A percentile compares a stretch with the other conserved stretches of the same genome.
Conservation (phyloP, 2,888 invertebrate genomes). For the Cheilosia soror region DNA sequence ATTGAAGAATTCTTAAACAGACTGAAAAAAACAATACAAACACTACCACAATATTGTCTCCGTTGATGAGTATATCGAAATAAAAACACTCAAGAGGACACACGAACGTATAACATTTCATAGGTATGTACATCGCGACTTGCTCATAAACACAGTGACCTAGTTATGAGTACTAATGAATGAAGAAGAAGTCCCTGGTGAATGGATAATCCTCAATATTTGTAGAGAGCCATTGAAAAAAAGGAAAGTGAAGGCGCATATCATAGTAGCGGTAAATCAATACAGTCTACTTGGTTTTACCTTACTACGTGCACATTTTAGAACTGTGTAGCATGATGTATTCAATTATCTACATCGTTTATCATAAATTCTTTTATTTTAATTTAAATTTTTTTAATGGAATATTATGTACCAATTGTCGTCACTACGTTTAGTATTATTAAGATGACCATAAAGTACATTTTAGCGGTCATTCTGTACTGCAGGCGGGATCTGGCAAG, state of each 20-base stretch:
- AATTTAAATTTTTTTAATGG: too few relatives aligned
- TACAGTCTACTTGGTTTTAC: neutral
- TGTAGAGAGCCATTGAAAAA: neutral
- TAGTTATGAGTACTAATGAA: neutral
- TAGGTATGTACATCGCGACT: neutral
- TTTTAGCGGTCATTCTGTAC: too few relatives aligned
- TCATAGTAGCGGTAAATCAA: neutral
- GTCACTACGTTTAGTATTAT: too few relatives aligned
- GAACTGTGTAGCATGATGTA: too few relatives aligned
- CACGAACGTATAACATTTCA: neutral
- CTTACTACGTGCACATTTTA: too few relatives aligned
- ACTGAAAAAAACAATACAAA: neutral
- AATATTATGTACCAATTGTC: too few relatives aligned
- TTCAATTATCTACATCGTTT: too few relatives aligned
- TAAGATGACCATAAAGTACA: too few relatives aligned
- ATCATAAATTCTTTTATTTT: too few relatives aligned
- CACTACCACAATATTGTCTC: neutral
- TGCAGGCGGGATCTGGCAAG: too few relatives aligned
- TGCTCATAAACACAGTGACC: constrained; percentile 1
- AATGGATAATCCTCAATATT: neutral
- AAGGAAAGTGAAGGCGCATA: neutral
- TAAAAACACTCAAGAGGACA: neutral
- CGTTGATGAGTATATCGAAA: constrained; percentile 1
- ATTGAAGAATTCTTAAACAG: neutral
- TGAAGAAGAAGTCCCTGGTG: neutral